Base-by-base conservation (phyloP, 2,113 vertebrate genomes). In the Tylochromis polylepis region DNA sequence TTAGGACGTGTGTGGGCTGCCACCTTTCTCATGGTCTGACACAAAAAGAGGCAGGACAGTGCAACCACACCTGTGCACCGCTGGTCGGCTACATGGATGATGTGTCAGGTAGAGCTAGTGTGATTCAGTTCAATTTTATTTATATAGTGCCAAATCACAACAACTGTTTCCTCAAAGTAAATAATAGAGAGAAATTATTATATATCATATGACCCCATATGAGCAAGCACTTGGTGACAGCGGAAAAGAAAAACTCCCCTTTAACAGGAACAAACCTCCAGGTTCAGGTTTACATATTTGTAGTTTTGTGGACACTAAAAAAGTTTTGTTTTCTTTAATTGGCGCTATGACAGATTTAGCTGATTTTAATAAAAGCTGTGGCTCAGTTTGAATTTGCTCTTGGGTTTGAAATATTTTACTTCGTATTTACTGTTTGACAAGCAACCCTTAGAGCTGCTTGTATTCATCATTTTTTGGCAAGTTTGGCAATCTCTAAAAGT, bases 1-100 rank as follows among this genome's bases (percentile, higher is more conserved):
- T 78, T 85, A 99, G 99, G 97, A 97, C 96, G 77, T 99, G 97
- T 93, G 91, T 97, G 88, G 95, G 96, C 67, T 99, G 98, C 88
- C 97, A 97, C 90, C 93, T 97, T 85, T 95, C 97, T 83, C 96
- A 96, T 20, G 97, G 97, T 49, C 88, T 96, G 31, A 95, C 95
- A 82, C 96, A 96, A 49, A 92, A 91, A 79, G 82, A 93, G 80
- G 89, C 91, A 53, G 95, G 95, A 77, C 95, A 91, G 12, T 99
- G 97, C 94, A 97, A 97, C 95, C 91, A 87, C 29, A 97, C 97
- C 51, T 99, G 99, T 12, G 10, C 95, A 82, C 94, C 96, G 36
- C 65, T 95, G 89, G 95, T 97, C 79, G 94, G 95, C 90, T 97
- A 96, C 82, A 85, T 89, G 56, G 96, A 97, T 53, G 95, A 96